Conservation (phyloP, 2,797 vertebrate species). For the Steatocranus sp. region DNA sequence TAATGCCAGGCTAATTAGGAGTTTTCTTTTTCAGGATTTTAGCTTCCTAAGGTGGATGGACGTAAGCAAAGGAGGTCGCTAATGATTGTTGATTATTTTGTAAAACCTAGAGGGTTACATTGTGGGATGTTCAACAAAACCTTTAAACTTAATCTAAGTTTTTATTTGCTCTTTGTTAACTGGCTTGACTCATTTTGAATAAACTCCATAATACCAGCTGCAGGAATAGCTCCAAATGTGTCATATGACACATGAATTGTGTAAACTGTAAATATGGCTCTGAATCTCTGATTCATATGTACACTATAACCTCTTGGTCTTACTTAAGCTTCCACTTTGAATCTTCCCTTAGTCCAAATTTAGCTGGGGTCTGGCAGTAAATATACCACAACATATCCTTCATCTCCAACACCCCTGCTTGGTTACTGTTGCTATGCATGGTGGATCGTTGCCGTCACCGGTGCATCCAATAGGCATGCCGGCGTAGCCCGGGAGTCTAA, state of each 20-base stretch:
- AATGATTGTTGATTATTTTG: background rate
- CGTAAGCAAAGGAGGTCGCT: background rate
- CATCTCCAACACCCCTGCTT: conserved; percentile 67
- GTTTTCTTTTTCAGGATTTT: background rate
- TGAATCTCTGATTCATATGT: background rate
- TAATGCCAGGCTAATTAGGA: background rate
- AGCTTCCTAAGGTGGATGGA: background rate
- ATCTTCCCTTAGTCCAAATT: conserved; percentile 54
- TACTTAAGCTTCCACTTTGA: background rate
- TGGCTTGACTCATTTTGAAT: background rate
- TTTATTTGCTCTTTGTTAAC: background rate
- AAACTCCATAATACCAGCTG: background rate
- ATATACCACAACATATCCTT: conserved; percentile 60
- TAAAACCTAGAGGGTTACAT: background rate
- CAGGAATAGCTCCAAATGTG: background rate
- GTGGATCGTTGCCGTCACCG: conserved; percentile 63
- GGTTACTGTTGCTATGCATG: conserved; percentile 81
- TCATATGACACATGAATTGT: background rate
- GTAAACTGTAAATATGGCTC: background rate
- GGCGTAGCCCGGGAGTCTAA: conserved; percentile 60
- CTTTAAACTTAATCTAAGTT: background rate
- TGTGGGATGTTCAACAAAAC: background rate
- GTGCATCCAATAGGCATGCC: conserved; percentile 71
- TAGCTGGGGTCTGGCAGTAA: conserved; percentile 44
- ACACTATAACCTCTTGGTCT: background rate